Evolutionary conservation across 92 coral and sea anemone species (phyloP), one percentile per base, ranked within the genome.

Genomic region (Micromussa lordhowensis): DNA sequence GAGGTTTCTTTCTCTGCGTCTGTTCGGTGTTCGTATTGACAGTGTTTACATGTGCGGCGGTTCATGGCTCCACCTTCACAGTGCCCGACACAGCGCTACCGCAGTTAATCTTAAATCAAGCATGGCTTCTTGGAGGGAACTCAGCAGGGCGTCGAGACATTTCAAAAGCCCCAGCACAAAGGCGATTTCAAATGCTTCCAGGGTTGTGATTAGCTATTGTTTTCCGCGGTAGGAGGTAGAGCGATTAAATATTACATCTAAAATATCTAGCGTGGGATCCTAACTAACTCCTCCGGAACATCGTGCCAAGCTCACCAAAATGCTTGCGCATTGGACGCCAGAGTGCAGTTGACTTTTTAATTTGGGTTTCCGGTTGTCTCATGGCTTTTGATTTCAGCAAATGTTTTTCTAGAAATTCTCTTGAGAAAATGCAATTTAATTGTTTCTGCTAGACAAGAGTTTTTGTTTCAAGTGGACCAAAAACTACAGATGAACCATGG

Each of bases 201-300:
- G 83, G 76, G 92, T 79, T 87, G 89, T 93, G 93, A 93, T 93
- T 90, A 90, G 85, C 91, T 66, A 87, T 93, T 90, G 95, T 93
- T 9, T 34, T 31, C 31, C 95, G 9, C 93, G 61, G 91, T 77
- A 75, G 75, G 95, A 36, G 68, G 87, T 83, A 90, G 40, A 82
- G 40, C 91, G 80, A 82, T 90, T 86, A 87, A 93, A 84, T 83
- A 78, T 93, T 90, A 77, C 77, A 30, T 86, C 77, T 66, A 74
- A 86, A 86, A 66, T 44, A 44, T 77, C 81, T 17, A 48, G 75
- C 89, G 89, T 86, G 89, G 89, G 89, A 86, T 86, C 16, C 83
- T 44, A 78, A 48, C 83, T 26, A 7, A 44, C 63, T 26, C 31
- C 66, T 64, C 75, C 83, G 89, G 89, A 86, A 86, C 66, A 64